These are phyloP conservation scores for Condylostylus longicornis DNA, from an alignment of 1,140 invertebrate genomes.

Conservation along the genomic window DNA sequence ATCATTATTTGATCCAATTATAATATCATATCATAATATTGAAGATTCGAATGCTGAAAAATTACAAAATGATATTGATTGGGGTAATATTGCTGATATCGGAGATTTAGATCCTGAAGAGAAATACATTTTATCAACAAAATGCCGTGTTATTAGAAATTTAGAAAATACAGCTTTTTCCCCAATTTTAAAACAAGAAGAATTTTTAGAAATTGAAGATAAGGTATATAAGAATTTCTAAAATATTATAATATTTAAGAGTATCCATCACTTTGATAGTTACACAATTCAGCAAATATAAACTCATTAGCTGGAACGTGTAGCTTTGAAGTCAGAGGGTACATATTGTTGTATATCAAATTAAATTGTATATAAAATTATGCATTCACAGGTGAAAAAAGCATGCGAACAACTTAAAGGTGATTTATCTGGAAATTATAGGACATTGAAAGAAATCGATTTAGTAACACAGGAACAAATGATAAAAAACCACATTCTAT, in stretches of 20 bases:
- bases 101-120: slow-evolving; percentile 55
- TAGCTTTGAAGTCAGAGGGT: no score
- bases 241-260: no score
- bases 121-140: slow-evolving; percentile 55
- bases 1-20: slow-evolving; percentile 59
- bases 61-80: slow-evolving; percentile 37
- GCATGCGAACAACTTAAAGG: slow-evolving; percentile 29
- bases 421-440: slow-evolving; percentile 53
- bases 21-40: slow-evolving; percentile 61
- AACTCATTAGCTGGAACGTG: no score
- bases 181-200: slow-evolving; percentile 49
- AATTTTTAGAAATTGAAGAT: slow-evolving; percentile 37
- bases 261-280: no score
- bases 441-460: slow-evolving; percentile 50
- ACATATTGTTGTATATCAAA: no score
- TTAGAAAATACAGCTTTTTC: slow-evolving; percentile 61
- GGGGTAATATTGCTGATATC: slow-evolving; percentile 49
- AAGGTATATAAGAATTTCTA: slow-evolving; percentile 10
- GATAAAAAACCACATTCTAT: slow-evolving; percentile 64
- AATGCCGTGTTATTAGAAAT: slow-evolving; percentile 56
- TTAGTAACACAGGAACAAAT: slow-evolving; percentile 51
- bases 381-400: background rate
- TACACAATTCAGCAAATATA: no score
- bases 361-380: background rate
- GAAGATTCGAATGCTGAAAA: slow-evolving; percentile 47